phyloP scores from a whole-genome alignment of 2,797 vertebrate species.

The Heteromormyrus szaboi region DNA sequence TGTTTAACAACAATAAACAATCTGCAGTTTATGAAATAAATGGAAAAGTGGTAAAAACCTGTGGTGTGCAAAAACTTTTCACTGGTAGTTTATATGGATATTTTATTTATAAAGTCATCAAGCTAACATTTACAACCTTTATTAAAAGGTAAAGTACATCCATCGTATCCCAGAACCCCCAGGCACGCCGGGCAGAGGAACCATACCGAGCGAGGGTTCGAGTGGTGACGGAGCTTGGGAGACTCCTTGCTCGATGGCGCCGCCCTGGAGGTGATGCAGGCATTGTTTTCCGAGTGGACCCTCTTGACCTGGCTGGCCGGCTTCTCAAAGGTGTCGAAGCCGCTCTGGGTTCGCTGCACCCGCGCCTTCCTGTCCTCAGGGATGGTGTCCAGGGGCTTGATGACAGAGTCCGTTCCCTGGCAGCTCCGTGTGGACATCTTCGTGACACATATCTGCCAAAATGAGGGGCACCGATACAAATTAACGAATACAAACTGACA shows the following conservation, averaged over 20 bases:
- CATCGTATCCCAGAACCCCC: neutral
- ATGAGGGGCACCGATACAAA: neutral
- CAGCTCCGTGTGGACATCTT: constrained; percentile 98
- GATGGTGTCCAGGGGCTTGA: constrained; percentile 92
- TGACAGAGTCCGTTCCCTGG: constrained; percentile 91
- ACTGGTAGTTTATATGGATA: neutral
- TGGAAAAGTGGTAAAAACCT: neutral
- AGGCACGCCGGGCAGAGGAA: neutral
- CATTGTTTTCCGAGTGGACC: constrained; percentile 95
- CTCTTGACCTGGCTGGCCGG: constrained; percentile 89
- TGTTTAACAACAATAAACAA: neutral
- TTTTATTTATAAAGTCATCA: neutral
- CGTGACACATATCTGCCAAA: constrained; percentile 91
- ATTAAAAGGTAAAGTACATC: neutral
- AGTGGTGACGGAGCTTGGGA: constrained; percentile 81
- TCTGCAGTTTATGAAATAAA: neutral
- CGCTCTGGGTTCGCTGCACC: constrained; percentile 90
- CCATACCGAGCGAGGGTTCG: constrained; percentile 85
- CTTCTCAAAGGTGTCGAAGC: constrained; percentile 90
- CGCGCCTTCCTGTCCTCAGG: constrained; percentile 93
- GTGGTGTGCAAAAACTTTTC: neutral
- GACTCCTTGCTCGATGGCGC: constrained; percentile 75
- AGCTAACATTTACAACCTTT: neutral
- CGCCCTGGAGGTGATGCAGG: constrained; percentile 86
- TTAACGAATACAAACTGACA: neutral